These are phyloP conservation scores for cattle (Bos taurus) DNA, from an alignment of 2,113 vertebrate species.

Conservation along the genomic window ARS-UCD2.0 NC_082638.1:7484501-7485000, in stretches of 20 bases:
- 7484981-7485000: background rate
- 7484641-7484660: background rate
- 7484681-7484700: background rate
- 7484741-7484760: background rate
- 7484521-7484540: slow-evolving; percentile 95
- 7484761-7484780: background rate
- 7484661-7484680: background rate
- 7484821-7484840: background rate
- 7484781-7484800: background rate
- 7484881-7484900: background rate
- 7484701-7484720: background rate
- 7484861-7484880: background rate
- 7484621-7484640: slow-evolving; percentile 14
- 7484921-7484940: background rate
- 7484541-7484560: slow-evolving; percentile 95
- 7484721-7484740: background rate
- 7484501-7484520: slow-evolving; percentile 97
- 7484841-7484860: background rate
- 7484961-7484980: background rate
- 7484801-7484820: background rate
- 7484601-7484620: slow-evolving; percentile 87
- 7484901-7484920: background rate
- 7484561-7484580: slow-evolving; percentile 97
- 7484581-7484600: slow-evolving; percentile 98
- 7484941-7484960: background rate